Conservation (phyloP, 1,140 invertebrate species). For the Philopotamus ludificatus region DNA sequence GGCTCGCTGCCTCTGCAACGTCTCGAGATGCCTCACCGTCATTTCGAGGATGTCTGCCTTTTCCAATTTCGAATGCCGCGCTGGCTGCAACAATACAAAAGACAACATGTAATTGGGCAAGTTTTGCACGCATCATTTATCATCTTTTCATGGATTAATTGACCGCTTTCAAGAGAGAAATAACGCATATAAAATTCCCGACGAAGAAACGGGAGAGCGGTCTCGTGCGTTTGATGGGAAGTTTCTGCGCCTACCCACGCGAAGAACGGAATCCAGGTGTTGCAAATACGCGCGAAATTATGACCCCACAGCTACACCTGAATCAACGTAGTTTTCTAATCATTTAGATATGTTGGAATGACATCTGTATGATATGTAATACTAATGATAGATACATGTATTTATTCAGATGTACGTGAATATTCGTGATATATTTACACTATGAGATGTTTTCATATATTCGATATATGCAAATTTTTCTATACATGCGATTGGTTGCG, state of each 20-base stretch:
- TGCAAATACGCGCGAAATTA: too few relatives aligned
- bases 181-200: too few relatives aligned
- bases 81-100: constrained; percentile 62
- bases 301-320: too few relatives aligned
- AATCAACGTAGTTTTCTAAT: too few relatives aligned
- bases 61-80: constrained; percentile 90
- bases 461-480: too few relatives aligned
- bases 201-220: constrained; percentile 3
- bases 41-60: constrained; percentile 97
- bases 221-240: background rate
- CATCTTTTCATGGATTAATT: constrained; percentile 19
- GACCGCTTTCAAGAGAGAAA: constrained; percentile 11
- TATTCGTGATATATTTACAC: too few relatives aligned
- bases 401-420: too few relatives aligned
- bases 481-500: too few relatives aligned
- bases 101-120: background rate
- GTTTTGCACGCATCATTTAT: constrained; percentile 25
- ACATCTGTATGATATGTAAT: too few relatives aligned
- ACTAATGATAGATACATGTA: too few relatives aligned
- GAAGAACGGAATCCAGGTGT: constrained; percentile 3
- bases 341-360: too few relatives aligned
- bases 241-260: background rate
- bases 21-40: constrained; percentile 91
- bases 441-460: too few relatives aligned
- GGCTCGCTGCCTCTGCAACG: constrained; percentile 72